Conservation (phyloP, 2,797 vertebrate species). For the Darevskia mixta region DNA sequence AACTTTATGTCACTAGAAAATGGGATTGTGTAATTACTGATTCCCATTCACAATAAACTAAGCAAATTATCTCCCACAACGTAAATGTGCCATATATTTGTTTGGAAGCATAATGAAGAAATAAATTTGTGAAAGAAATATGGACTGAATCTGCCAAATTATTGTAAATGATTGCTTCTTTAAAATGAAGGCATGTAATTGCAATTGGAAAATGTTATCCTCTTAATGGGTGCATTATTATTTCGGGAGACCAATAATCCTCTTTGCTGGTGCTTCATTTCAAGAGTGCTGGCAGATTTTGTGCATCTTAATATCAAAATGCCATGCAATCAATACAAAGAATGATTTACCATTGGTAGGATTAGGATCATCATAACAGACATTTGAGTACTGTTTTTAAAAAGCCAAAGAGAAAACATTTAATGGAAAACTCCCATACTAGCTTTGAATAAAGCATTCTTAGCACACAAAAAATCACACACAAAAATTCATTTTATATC, state of each 20-base stretch:
- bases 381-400: constrained; percentile 62
- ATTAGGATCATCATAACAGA: constrained; percentile 73
- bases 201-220: constrained; percentile 82
- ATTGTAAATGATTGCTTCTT: constrained; percentile 83
- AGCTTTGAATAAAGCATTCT: not conserved
- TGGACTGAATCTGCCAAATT: constrained; percentile 83
- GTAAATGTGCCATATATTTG: constrained; percentile 84
- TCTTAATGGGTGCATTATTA: constrained; percentile 82
- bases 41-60: constrained; percentile 87
- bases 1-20: constrained; percentile 85
- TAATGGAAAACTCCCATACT: constrained; percentile 47
- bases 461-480: not conserved
- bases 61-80: constrained; percentile 84
- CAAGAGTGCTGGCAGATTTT: constrained; percentile 80
- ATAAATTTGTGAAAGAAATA: constrained; percentile 87
- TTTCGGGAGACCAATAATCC: constrained; percentile 81
- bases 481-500: not conserved
- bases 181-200: constrained; percentile 85
- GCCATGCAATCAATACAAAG: constrained; percentile 72
- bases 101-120: constrained; percentile 86
- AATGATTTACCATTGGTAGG: constrained; percentile 74
- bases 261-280: constrained; percentile 77
- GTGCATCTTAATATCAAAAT: constrained; percentile 80
- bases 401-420: constrained; percentile 66
- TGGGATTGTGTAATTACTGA: constrained; percentile 85